These are phyloP conservation scores for Ceratina japonica DNA, from an alignment of 1,140 invertebrate genomes.

Conservation along the genomic window DNA sequence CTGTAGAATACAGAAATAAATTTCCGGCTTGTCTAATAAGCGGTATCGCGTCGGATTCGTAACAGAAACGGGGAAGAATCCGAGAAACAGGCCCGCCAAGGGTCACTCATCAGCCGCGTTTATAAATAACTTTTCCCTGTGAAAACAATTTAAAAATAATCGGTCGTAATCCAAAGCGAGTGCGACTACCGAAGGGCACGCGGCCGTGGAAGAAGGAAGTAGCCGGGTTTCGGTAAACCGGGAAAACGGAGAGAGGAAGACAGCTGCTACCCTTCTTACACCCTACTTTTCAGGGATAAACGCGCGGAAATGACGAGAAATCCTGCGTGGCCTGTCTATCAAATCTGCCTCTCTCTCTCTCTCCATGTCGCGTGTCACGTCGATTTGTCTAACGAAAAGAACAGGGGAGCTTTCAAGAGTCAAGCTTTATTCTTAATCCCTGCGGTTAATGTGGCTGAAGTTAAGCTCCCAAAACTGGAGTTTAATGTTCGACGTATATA, in stretches of 20 bases:
- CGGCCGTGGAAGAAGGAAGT: conserved; percentile 18
- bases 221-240: conserved; percentile 6
- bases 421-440: too few species aligned
- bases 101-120: conserved; percentile 5
- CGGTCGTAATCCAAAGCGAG: conserved; percentile 25
- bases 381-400: background rate
- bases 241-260: conserved; percentile 20
- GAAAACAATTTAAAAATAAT: conserved; percentile 44
- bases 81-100: background rate
- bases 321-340: conserved; percentile 23
- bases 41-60: background rate
- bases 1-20: too few species aligned
- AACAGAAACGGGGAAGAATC: conserved; percentile 11
- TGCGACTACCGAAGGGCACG: background rate
- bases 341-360: background rate
- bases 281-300: conserved; percentile 25
- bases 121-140: conserved; percentile 37
- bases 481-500: too few species aligned
- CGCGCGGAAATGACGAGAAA: conserved; percentile 31
- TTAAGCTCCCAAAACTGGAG: too few species aligned
- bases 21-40: too few species aligned
- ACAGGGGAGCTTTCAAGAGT: background rate
- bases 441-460: too few species aligned
- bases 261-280: conserved; percentile 32
- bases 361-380: background rate